Conservation (phyloP, 2,888 invertebrate species). For the Lithodes maja region DNA sequence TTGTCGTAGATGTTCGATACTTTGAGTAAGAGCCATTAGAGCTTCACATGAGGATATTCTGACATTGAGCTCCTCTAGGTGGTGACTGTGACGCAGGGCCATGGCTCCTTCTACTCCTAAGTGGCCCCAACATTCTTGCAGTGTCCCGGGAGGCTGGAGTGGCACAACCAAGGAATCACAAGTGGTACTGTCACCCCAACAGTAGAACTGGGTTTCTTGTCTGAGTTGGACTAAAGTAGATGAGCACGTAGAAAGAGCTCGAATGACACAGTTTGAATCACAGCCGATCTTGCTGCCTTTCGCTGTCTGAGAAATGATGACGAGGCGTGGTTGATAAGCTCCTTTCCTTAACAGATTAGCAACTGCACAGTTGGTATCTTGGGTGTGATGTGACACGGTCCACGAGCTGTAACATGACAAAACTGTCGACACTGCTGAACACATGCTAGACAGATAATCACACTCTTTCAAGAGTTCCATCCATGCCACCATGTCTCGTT, state of each 20-base stretch:
- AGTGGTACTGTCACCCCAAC: slow-evolving; percentile 54
- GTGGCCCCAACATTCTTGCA: slow-evolving; percentile 67
- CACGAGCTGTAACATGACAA: slow-evolving; percentile 46
- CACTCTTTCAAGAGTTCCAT: slow-evolving; percentile 56
- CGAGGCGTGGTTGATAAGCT: slow-evolving; percentile 56
- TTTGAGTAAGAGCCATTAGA: slow-evolving; percentile 43
- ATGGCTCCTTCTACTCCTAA: slow-evolving; percentile 60
- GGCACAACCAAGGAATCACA: slow-evolving; percentile 62
- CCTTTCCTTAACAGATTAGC: slow-evolving; percentile 61
- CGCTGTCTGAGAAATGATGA: slow-evolving; percentile 46
- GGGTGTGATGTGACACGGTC: slow-evolving; percentile 45
- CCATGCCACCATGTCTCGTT: slow-evolving; percentile 54
- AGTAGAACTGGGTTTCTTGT: slow-evolving; percentile 66
- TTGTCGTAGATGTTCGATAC: slow-evolving; percentile 34
- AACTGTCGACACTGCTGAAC: slow-evolving; percentile 44
- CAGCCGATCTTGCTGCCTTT: background rate
- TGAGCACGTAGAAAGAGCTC: slow-evolving; percentile 63
- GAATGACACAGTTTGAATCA: slow-evolving; percentile 40
- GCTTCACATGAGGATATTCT: slow-evolving; percentile 60
- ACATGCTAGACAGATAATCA: slow-evolving; percentile 48
- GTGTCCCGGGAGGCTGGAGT: slow-evolving; percentile 67
- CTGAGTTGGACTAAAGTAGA: slow-evolving; percentile 57
- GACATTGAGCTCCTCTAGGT: slow-evolving; percentile 54
- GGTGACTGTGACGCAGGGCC: slow-evolving; percentile 66
- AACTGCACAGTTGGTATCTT: slow-evolving; percentile 57